phyloP scores from a whole-genome alignment of 2,888 invertebrate species.

The Empis livida region DNA sequence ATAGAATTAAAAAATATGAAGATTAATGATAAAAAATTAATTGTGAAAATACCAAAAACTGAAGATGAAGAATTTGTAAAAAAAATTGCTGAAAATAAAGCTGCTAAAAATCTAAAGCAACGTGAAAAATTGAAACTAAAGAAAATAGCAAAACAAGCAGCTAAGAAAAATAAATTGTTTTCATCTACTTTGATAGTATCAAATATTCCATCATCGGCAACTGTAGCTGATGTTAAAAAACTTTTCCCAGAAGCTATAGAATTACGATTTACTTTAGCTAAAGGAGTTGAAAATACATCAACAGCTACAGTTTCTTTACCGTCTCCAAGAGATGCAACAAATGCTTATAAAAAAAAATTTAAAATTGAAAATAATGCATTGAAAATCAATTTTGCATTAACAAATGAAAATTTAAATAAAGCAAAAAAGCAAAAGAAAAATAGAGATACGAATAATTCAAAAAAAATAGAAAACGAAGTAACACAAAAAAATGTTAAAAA shows the following conservation, averaged over 20 bases:
- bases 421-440: not conserved
- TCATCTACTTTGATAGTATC: not conserved
- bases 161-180: not conserved
- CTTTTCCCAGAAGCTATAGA: slow-evolving; percentile 1
- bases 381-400: not conserved
- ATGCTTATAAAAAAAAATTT: not conserved
- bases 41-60: not conserved
- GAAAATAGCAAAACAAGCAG: not conserved
- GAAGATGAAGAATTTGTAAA: not conserved
- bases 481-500: too few species aligned
- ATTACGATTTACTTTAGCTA: not conserved
- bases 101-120: not conserved
- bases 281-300: not conserved
- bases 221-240: not conserved
- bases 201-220: not conserved
- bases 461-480: not conserved
- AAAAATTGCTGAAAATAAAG: not conserved
- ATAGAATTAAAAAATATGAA: slow-evolving; percentile 1
- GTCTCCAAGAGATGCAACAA: slow-evolving; percentile 1
- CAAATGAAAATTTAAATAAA: not conserved
- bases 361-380: not conserved
- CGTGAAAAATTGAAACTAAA: not conserved
- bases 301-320: not conserved
- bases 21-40: not conserved
- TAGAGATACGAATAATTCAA: not conserved